These are phyloP conservation scores for Cotesia vestalis DNA, from an alignment of 1,140 invertebrate species.

Conservation along the genomic window DNA sequence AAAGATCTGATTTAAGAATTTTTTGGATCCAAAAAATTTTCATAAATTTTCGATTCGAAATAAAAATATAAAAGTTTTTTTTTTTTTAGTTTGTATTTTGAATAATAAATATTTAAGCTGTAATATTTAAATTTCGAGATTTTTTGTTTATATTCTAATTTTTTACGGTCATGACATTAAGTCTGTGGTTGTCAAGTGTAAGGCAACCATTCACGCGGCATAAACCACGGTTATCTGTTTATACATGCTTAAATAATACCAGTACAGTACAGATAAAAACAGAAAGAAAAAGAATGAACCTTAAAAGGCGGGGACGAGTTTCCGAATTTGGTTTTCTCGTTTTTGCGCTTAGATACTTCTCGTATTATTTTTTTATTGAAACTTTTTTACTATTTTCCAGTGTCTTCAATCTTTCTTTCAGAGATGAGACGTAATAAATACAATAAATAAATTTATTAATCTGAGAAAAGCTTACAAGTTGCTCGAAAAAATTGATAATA, in stretches of 20 bases:
- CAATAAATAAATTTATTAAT: conserved; percentile 1
- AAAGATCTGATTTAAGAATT: no score
- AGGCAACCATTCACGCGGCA: conserved; percentile 48
- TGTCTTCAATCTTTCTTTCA: not conserved
- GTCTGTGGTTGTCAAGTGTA: conserved; percentile 47
- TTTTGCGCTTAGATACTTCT: conserved; percentile 27
- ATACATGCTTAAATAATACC: conserved; percentile 29
- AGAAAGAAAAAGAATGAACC: not conserved
- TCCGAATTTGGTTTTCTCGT: conserved; percentile 52
- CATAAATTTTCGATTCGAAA: no score
- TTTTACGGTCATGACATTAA: conserved; percentile 1
- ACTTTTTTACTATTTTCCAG: conserved; percentile 32
- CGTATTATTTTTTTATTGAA: conserved; percentile 19
- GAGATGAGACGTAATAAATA: not conserved
- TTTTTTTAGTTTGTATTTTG: not conserved
- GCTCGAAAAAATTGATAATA: no score
- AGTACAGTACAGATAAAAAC: not conserved
- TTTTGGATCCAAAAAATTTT: no score
- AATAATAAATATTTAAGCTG: not conserved
- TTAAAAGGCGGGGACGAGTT: conserved; percentile 44
- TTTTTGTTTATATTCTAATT: conserved; percentile 28
- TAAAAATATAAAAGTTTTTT: no score
- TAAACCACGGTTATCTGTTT: conserved; percentile 11
- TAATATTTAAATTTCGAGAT: not conserved
- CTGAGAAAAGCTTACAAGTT: no score